Evolutionary conservation across 2,888 invertebrate genomes (phyloP).

Genomic region (Ramazzottius varieornatus): DNA sequence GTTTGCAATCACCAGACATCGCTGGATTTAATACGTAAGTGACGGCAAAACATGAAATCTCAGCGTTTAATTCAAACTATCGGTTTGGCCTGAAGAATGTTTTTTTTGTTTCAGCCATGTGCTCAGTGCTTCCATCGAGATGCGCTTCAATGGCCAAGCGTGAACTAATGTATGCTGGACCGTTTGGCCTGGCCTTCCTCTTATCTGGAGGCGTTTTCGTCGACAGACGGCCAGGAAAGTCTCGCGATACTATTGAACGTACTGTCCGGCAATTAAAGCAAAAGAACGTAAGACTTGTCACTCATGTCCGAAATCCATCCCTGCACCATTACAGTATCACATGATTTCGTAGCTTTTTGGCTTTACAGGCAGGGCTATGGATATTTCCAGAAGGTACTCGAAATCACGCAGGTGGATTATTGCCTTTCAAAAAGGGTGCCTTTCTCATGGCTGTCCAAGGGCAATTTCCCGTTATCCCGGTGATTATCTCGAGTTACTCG

Average conservation of each 20-base stretch:
- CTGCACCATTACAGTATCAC: no score
- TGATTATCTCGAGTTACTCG: not conserved
- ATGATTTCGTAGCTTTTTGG: no score
- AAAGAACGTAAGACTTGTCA: constrained; percentile 14
- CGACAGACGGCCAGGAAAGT: constrained; percentile 49
- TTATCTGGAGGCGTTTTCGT: constrained; percentile 63
- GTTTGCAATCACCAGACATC: constrained; percentile 79
- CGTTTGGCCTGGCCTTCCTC: constrained; percentile 66
- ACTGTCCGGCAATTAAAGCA: constrained; percentile 30
- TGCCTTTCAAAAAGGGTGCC: constrained; percentile 84
- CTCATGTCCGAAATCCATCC: no score
- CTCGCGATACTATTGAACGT: constrained; percentile 41
- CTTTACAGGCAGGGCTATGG: no score
- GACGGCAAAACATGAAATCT: no score
- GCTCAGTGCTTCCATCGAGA: constrained; percentile 29
- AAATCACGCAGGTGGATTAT: constrained; percentile 46
- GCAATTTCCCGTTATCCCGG: constrained; percentile 22
- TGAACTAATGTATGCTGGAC: constrained; percentile 55
- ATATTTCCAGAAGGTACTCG: constrained; percentile 85
- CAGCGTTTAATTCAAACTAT: no score
- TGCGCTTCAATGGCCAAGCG: constrained; percentile 67
- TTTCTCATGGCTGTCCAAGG: constrained; percentile 72
- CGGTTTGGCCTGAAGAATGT: no score
- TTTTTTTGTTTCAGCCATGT: not conserved
- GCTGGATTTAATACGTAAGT: constrained; percentile 53